Evolutionary conservation across 2,888 invertebrate genomes (phyloP), one percentile per base, ranked within the genome.

Genomic region (Cylloceria caligata): DNA sequence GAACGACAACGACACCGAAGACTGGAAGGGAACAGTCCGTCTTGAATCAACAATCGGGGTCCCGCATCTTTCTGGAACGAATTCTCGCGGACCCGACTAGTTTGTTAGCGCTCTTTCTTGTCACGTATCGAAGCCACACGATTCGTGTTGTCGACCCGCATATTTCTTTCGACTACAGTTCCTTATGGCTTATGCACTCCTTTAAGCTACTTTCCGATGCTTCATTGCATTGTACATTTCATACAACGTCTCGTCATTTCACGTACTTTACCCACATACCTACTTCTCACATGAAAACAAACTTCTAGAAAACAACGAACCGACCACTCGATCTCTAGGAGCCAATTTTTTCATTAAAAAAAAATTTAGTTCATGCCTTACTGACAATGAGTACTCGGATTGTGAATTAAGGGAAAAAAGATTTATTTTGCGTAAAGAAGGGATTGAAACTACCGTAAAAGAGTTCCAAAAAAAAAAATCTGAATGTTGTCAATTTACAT

Each of bases 91-190:
- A 24, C 34, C 39, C 42, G 42, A 39, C 42, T 57, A 80, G 19
- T 84, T 72, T 77, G 72, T 80, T 62, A 55, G 36, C 19, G 45
- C 67, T 75, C 78, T 83, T 84, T 78, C 83, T 65, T 47, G 84
- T 84, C 83, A 83, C 80, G 80, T 83, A 84, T 81, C 71, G 68
- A 65, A 79, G 73, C 74, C 80, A 73, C 83, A 65, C 77, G 81
- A 77, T 81, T 83, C 79, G 49, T 80, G 39, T 24, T 52, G 74
- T 77, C 84, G 79, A 79, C 84, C 81, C 84, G 79, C 83, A 83
- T 83, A 81, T 71, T 76, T 60, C 30, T 47, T 45, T 45, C 72
- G 34, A n/a, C 60, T 45, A 68, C 60, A 19, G 16, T 42, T 60
- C 55, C 42, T 52, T 49, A 49, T 36, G 47, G 49, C 16, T 60